phyloP scores from a whole-genome alignment of 1,140 invertebrate genomes.

The Frieseomelitta varia region DNA sequence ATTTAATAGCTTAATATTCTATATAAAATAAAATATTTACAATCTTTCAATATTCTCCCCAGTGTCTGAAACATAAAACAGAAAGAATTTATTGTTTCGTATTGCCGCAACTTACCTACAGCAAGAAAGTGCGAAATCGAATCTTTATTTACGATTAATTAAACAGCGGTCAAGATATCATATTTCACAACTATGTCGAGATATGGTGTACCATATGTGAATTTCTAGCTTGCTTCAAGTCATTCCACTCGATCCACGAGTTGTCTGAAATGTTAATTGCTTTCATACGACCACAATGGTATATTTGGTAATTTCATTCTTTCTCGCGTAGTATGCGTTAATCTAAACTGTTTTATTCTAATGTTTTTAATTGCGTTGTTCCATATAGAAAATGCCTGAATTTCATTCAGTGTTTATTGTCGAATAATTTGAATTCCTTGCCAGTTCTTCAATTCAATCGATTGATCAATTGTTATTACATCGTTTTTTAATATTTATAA shows the following conservation, averaged over 20 bases:
- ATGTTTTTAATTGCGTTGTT: no score
- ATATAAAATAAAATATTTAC: background rate
- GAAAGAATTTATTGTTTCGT: constrained; percentile 13
- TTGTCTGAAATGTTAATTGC: constrained; percentile 70
- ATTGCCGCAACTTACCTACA: background rate
- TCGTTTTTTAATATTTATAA: no score
- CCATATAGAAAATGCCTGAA: no score
- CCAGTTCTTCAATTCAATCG: no score
- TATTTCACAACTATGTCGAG: constrained; percentile 47
- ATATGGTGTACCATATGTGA: constrained; percentile 38
- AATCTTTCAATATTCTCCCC: no score
- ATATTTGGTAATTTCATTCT: constrained; percentile 60
- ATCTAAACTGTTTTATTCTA: no score
- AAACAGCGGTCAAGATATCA: constrained; percentile 18
- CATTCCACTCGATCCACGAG: constrained; percentile 38
- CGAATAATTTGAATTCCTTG: no score
- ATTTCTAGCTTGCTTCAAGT: constrained; percentile 48
- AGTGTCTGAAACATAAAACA: background rate
- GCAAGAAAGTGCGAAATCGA: constrained; percentile 29
- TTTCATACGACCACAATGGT: constrained; percentile 52
- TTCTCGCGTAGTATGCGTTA: background rate
- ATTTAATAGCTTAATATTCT: no score
- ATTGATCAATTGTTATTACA: no score
- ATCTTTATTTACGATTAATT: constrained; percentile 38
- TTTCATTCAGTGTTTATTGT: no score